Evolutionary conservation across 2,888 invertebrate species (phyloP).

Genomic region (Orchestes rusci): DNA sequence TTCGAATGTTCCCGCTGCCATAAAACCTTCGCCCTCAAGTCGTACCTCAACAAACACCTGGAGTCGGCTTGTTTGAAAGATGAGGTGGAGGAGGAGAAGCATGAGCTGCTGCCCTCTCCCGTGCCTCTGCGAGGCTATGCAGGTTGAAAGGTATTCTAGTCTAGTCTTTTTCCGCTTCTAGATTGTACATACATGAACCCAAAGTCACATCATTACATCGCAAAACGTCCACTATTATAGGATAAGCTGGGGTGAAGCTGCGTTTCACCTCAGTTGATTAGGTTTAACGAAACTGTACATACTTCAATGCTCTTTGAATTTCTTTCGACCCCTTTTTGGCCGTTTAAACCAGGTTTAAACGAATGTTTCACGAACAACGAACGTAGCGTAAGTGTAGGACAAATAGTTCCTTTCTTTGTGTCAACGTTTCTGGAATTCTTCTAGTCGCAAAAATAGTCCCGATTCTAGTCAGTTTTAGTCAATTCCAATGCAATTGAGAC

Average conservation of each 20-base stretch:
- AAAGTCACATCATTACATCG: slow-evolving; percentile 40
- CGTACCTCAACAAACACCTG: slow-evolving; percentile 89
- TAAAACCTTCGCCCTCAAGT: slow-evolving; percentile 89
- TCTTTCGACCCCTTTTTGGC: slow-evolving; percentile 33
- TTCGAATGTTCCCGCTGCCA: slow-evolving; percentile 81
- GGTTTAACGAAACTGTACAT: too few relatives aligned
- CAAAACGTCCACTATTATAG: slow-evolving; percentile 43
- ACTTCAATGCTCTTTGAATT: too few relatives aligned
- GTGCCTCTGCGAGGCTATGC: slow-evolving; percentile 36
- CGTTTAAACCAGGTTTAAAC: slow-evolving; percentile 36
- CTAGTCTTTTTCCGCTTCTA: slow-evolving; percentile 26
- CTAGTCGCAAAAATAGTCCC: slow-evolving; percentile 42
- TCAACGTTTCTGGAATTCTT: slow-evolving; percentile 4
- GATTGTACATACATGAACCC: slow-evolving; percentile 25
- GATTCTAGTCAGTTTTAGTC: too few relatives aligned
- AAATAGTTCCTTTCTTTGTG: neutral
- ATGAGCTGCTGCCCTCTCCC: slow-evolving; percentile 23
- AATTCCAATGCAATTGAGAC: too few relatives aligned
- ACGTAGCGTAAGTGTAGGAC: slow-evolving; percentile 37
- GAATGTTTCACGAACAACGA: slow-evolving; percentile 47
- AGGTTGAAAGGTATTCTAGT: slow-evolving; percentile 28
- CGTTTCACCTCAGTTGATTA: too few relatives aligned
- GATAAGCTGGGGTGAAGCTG: too few relatives aligned
- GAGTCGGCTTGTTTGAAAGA: slow-evolving; percentile 82
- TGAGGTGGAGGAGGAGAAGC: slow-evolving; percentile 33